These are phyloP conservation scores for Dicyrtomina minuta DNA, from an alignment of 2,888 invertebrate species.

Conservation along the genomic window DNA sequence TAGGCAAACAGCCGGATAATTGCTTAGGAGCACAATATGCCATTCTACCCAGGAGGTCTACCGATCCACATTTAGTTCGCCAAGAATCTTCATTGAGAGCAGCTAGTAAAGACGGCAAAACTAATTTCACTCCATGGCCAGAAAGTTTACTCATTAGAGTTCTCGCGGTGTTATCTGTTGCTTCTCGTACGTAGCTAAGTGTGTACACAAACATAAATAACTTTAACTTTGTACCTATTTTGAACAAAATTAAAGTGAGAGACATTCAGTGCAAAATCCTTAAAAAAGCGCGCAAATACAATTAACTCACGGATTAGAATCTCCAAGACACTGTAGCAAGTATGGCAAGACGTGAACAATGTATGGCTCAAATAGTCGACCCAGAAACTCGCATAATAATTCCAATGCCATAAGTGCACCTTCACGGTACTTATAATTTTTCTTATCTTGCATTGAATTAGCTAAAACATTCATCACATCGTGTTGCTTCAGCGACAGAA, in stretches of 20 bases:
- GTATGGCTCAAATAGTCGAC: constrained; percentile 96
- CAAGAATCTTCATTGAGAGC: constrained; percentile 97
- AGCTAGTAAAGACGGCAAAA: constrained; percentile 86
- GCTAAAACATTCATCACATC: constrained; percentile 94
- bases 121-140: constrained; percentile 95
- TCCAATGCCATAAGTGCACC: constrained; percentile 96
- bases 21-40: constrained; percentile 99
- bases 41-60: constrained; percentile 95
- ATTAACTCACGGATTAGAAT: constrained; percentile 72
- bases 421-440: constrained; percentile 90
- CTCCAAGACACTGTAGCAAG: constrained; percentile 92
- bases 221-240: no score
- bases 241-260: no score
- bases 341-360: constrained; percentile 95
- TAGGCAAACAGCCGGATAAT: constrained; percentile 93
- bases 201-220: no score
- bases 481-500: constrained; percentile 88
- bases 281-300: no score
- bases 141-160: constrained; percentile 89
- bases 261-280: no score
- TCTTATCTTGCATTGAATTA: constrained; percentile 93
- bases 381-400: constrained; percentile 91
- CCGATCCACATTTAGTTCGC: constrained; percentile 93
- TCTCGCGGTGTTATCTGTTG: constrained; percentile 94
- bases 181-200: constrained; percentile 74